Evolutionary conservation across 2,113 vertebrate species (phyloP).

Genomic region (Percina caprodes): DNA sequence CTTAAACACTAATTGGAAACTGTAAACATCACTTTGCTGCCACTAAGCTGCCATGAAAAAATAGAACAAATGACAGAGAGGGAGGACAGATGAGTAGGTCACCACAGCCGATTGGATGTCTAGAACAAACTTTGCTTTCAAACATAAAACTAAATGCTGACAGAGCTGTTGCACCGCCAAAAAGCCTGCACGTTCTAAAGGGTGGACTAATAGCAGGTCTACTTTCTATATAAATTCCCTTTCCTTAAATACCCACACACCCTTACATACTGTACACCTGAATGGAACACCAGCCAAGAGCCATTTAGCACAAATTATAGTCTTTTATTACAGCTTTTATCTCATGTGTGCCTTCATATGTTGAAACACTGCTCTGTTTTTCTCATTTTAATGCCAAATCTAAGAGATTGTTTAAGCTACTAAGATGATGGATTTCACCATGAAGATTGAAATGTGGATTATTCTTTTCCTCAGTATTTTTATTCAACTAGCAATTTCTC

Average conservation of each 20-base stretch:
- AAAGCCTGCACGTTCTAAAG: slow-evolving; percentile 57
- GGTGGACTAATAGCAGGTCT: slow-evolving; percentile 78
- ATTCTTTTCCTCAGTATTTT: slow-evolving; percentile 7
- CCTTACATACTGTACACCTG: slow-evolving; percentile 69
- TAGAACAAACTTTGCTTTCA: slow-evolving; percentile 20
- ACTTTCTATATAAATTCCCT: slow-evolving; percentile 76
- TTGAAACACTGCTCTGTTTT: slow-evolving; percentile 42
- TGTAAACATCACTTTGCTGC: slow-evolving; percentile 50
- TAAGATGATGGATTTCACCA: slow-evolving; percentile 22
- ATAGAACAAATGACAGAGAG: slow-evolving; percentile 73
- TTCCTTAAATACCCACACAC: slow-evolving; percentile 74
- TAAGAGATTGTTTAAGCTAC: slow-evolving; percentile 25
- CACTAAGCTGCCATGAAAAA: slow-evolving; percentile 47
- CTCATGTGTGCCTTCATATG: slow-evolving; percentile 55
- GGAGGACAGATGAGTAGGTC: slow-evolving; percentile 58
- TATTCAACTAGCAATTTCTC: neutral
- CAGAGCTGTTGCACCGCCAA: slow-evolving; percentile 45
- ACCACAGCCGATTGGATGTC: slow-evolving; percentile 50
- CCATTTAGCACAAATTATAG: slow-evolving; percentile 77
- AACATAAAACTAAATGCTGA: slow-evolving; percentile 61
- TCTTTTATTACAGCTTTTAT: slow-evolving; percentile 74
- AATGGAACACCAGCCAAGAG: slow-evolving; percentile 55
- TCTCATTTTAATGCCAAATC: slow-evolving; percentile 3
- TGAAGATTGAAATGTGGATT: slow-evolving; percentile 15
- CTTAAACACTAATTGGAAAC: slow-evolving; percentile 50